Percentiles rank a stretch among this genome's conserved stretches.
Conservation (phyloP, 2,113 vertebrate genomes). For the Pundamilia nyererei region DNA sequence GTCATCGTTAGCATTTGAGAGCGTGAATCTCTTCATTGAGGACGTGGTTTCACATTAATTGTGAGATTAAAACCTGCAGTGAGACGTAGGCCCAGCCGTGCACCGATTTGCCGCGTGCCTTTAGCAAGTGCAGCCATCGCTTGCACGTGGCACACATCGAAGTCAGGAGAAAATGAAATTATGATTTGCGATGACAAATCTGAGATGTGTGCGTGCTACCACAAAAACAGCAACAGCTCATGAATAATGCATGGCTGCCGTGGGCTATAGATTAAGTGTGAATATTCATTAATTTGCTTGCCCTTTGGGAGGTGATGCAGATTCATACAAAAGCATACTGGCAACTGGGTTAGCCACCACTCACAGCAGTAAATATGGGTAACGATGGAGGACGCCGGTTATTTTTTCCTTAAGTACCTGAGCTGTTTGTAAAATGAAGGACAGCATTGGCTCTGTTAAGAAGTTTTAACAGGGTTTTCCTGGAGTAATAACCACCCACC, state of each 20-base stretch:
- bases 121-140: constrained; percentile 39
- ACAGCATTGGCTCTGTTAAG: constrained; percentile 38
- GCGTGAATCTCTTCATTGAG: constrained; percentile 7
- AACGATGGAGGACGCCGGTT: constrained; percentile 12
- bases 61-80: constrained; percentile 44
- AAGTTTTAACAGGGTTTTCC: constrained; percentile 63
- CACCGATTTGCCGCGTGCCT: constrained; percentile 32
- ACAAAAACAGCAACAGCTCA: constrained; percentile 58
- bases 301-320: constrained; percentile 74
- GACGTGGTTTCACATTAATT: neutral
- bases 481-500: constrained; percentile 44
- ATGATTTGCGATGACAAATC: constrained; percentile 68
- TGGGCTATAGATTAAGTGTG: constrained; percentile 77
- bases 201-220: constrained; percentile 40
- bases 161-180: constrained; percentile 52
- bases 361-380: constrained; percentile 52
- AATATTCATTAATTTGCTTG: constrained; percentile 78
- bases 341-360: constrained; percentile 49
- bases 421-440: constrained; percentile 16
- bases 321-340: constrained; percentile 63
- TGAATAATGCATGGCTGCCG: constrained; percentile 72
- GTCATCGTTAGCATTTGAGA: constrained; percentile 13
- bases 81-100: neutral
- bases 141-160: constrained; percentile 36
- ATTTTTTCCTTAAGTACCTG: constrained; percentile 10